Evolutionary conservation across 2,113 vertebrate genomes (phyloP), one percentile per base, ranked within the genome.

Genomic region (Tretioscincus oriximinensis): DNA sequence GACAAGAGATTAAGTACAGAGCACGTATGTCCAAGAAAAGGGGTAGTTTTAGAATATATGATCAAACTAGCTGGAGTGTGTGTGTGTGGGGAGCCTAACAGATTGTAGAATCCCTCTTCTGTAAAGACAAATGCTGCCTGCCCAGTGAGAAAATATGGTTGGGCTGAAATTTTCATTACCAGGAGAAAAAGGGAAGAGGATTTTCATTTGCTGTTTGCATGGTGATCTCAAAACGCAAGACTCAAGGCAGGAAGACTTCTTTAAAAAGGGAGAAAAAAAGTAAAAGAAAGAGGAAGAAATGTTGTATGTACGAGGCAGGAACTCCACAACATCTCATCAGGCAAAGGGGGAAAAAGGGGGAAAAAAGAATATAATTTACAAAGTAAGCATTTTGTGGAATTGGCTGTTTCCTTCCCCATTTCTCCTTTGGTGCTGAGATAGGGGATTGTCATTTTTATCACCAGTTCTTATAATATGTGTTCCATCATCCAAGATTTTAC

Each of bases 211-310:
- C 82, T 90, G 83, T 77, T 83, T 80, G 82, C 1, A 81, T 0
- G 87, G 88, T 87, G 84, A 91, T 94, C 86, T 87, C 1, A 81
- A 92, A 91, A 86, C 80, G 80, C 84, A 85, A 85, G 69, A 76
- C 0, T 7, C 79, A 74, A 86, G 93, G 90, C 86, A 89, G 91
- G 90, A 95, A 92, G 87, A 93, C 93, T n/a, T 28, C 18, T 28
- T 85, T 92, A 58, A 58, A 58, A 58, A 94, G 89, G 94, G 94
- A 92, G 92, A 94, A 18, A 58, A 18, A 87, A 93, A 41, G 35
- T 41, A 41, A 41, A n/a, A 93, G 88, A 95, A 95, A 92, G 93
- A 94, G 95, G 95, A 96, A 95, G 94, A 85, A 92, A 1, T 78
- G 88, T 90, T 86, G 77, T 84, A 86, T 93, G 80, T 58, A 93